Base-by-base conservation (phyloP, 2,888 invertebrate genomes). In the Lobophora halterata region DNA sequence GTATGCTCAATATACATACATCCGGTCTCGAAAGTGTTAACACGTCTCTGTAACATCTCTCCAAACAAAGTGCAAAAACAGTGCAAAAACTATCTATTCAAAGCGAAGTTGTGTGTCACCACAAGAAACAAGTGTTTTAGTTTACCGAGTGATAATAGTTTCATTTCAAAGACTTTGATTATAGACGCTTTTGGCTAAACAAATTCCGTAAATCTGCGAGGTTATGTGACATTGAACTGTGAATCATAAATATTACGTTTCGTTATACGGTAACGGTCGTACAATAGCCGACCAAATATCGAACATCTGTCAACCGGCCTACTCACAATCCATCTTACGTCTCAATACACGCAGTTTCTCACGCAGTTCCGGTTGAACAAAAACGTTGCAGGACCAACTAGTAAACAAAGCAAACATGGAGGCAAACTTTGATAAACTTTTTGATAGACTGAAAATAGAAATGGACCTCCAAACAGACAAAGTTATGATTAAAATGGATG, bases 401-500 rank as follows among this genome's bases (percentile, higher is more conserved):
- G n/a, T n/a, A n/a, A n/a, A n/a, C n/a, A n/a, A n/a, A n/a, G n/a
- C n/a, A 20, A 20, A 5, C 2, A 20, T 20, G 20, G 20, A 20
- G 2, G 20, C 2, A 2, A 7, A 20, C 3, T 20, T 20, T 2
- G 8, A 20, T 8, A 20, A 8, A 20, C 8, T 51, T 10, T 51
- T 49, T 10, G 48, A 49, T 1, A 53, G 50, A 36, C 45, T 55
- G 26, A 50, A 50, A 27, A 44, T 47, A 2, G 48, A 52, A 27
- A 50, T 54, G 46, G 39, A 52, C 16, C 36, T 41, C 0, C 49
- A 47, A 30, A 46, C 52, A n/a, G 46, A 46, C 8, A 46, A 28
- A 13, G 44, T 52, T n/a, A 53, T 53, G 44, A 44, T 39, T 1
- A 47, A 25, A 14, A 50, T 58, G 30, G 50, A 56, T 13, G 54